Percentiles rank a stretch among this genome's conserved stretches.
These are phyloP conservation scores for Cinara cedri DNA, from an alignment of 2,888 invertebrate genomes.

Conservation along the genomic window DNA sequence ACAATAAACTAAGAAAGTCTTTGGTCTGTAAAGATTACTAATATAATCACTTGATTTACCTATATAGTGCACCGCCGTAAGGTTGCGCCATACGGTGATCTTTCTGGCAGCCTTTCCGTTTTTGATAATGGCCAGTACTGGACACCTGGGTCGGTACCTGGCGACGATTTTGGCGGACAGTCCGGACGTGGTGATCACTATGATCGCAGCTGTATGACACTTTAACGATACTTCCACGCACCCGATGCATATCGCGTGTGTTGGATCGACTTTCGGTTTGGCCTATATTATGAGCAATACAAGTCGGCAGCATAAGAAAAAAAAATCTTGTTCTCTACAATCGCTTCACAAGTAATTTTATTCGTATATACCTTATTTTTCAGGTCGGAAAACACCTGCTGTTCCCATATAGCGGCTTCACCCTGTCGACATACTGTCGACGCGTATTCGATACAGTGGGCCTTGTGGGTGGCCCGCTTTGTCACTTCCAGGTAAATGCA, in stretches of 20 bases:
- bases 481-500: conserved; percentile 75
- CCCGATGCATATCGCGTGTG: conserved; percentile 74
- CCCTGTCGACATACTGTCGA: conserved; percentile 12
- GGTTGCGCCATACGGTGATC: conserved; percentile 72
- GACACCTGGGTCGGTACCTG: conserved; percentile 74
- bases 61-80: conserved; percentile 72
- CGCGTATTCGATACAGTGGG: conserved; percentile 63
- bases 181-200: conserved; percentile 78
- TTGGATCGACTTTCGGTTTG: conserved; percentile 65
- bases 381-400: conserved; percentile 62
- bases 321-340: too few relatives aligned
- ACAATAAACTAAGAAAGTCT: not conserved
- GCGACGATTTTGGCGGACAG: conserved; percentile 75
- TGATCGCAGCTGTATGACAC: conserved; percentile 73
- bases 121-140: conserved; percentile 77
- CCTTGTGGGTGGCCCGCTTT: conserved; percentile 71
- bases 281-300: conserved; percentile 10
- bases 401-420: conserved; percentile 69
- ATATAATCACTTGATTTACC: conserved; percentile 63
- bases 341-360: too few relatives aligned
- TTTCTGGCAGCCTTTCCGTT: conserved; percentile 73
- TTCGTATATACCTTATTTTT: conserved; percentile 59
- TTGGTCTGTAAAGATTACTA: not conserved
- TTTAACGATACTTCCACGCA: conserved; percentile 77
- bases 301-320: too few relatives aligned